Conservation (phyloP, 2,888 invertebrate species). For the Leptura quadrifasciata region DNA sequence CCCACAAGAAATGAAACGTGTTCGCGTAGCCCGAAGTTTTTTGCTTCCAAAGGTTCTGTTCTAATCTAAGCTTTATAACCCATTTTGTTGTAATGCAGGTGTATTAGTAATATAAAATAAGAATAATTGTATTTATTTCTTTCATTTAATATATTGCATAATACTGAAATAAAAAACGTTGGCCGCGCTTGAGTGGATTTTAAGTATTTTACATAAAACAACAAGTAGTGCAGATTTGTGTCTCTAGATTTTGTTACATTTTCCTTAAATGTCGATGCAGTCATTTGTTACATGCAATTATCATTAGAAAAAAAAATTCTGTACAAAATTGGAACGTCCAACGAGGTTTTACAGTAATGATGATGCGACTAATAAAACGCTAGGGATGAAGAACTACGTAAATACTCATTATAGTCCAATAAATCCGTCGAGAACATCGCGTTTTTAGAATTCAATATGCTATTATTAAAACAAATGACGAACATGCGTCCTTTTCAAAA, state of each 20-base stretch:
- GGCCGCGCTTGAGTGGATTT: neutral
- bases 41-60: neutral
- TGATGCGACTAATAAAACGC: too few species aligned
- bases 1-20: neutral
- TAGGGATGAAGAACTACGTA: too few species aligned
- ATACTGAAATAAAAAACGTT: neutral
- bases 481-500: too few species aligned
- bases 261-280: neutral
- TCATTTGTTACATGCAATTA: neutral
- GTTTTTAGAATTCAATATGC: too few species aligned
- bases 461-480: too few species aligned
- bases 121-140: neutral
- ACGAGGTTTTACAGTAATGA: too few species aligned
- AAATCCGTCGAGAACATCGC: too few species aligned
- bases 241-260: neutral
- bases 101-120: neutral
- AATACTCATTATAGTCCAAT: too few species aligned
- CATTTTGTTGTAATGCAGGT: neutral
- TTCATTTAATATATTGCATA: slow-evolving; percentile 1
- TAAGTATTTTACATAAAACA: neutral
- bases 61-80: neutral
- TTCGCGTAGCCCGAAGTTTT: neutral
- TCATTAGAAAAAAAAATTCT: too few species aligned
- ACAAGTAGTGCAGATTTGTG: neutral
- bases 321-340: too few species aligned